A percentile compares a stretch with the other conserved stretches of the same genome.
These are phyloP conservation scores for Phalacrocorax aristotelis DNA, from an alignment of 2,113 vertebrate species.

Conservation along the genomic window DNA sequence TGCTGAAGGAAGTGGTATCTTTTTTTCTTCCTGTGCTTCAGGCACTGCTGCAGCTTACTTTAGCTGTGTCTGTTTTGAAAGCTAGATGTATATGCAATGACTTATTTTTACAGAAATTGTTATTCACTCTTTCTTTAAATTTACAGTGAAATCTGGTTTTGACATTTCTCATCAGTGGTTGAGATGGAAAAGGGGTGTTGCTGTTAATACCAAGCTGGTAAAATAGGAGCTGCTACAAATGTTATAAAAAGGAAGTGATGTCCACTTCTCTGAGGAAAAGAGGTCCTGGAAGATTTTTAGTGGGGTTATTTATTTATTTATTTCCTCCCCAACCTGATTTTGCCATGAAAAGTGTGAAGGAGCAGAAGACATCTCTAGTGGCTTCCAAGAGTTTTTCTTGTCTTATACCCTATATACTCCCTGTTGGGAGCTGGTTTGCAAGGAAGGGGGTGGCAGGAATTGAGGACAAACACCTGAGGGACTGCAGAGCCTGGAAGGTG, in stretches of 20 bases:
- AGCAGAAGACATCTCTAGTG: not conserved
- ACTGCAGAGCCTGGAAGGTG: not conserved
- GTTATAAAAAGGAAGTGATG: not conserved
- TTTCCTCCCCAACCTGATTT: accelerated
- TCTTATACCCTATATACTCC: not conserved
- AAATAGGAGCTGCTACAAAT: not conserved
- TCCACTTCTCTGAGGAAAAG: not conserved
- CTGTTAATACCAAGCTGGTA: not conserved
- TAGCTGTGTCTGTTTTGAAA: not conserved
- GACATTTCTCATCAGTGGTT: not conserved
- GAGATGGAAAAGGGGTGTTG: not conserved
- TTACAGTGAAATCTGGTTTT: not conserved
- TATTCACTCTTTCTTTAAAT: not conserved
- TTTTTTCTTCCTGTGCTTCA: not conserved
- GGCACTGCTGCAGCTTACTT: not conserved
- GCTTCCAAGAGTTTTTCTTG: not conserved
- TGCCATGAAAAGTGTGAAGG: not conserved
- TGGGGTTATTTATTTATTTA: not conserved
- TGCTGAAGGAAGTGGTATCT: not conserved
- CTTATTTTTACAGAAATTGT: not conserved
- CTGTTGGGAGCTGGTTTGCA: not conserved
- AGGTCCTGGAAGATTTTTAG: not conserved
- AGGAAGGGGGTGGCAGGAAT: not conserved
- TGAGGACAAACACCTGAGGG: not conserved
- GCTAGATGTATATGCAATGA: not conserved